Base-by-base conservation (phyloP, 2,113 vertebrate genomes). In the Cariama cristata region DNA sequence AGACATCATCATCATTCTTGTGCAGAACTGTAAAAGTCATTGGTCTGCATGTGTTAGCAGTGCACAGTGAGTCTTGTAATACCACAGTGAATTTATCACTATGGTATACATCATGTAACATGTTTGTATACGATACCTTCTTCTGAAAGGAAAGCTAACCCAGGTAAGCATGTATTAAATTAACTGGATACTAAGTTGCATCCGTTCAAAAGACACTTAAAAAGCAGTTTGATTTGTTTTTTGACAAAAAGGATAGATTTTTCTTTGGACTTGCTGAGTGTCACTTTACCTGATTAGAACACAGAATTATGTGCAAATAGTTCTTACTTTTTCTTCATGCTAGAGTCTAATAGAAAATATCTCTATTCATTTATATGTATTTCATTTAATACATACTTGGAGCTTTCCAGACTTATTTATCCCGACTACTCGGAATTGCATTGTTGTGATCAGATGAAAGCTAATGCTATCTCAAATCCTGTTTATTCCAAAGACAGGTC, bases 111-210 rank as follows among this genome's bases (percentile, higher is more conserved):
- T 27, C 14, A 32, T 8, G 3, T 11, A 79, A 28, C 3, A 3
- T 35, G 2, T 28, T 55, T n/a, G 10, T n/a, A 28, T 27, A 42
- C 2, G 1, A 12, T 20, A 30, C 0, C 1, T 93, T 63, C n/a
- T 71, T 75, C 45, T 55, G n/a, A 85, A 93, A 63, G 23, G 18
- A 88, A 79, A 86, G 11, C 1, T 85, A n/a, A 85, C 67, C 21
- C 9, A 82, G 50, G 15, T 7, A 82, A 22, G 5, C 10, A 81
- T 66, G 12, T 63, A 38, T 63, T 62, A 79, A 26, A 49, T 24
- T 58, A 53, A 35, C 2, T 32, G 30, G 4, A 58, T 73, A 56
- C 6, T 42, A 49, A 35, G 19, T 32, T 40, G 2, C 8, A 21
- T 53, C 18, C 3, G 28, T 53, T 66, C 18, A 90, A 88, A 75